Evolutionary conservation across 1,140 invertebrate genomes (phyloP), one percentile per base, ranked within the genome.

Genomic region (Brachionus rubens): DNA sequence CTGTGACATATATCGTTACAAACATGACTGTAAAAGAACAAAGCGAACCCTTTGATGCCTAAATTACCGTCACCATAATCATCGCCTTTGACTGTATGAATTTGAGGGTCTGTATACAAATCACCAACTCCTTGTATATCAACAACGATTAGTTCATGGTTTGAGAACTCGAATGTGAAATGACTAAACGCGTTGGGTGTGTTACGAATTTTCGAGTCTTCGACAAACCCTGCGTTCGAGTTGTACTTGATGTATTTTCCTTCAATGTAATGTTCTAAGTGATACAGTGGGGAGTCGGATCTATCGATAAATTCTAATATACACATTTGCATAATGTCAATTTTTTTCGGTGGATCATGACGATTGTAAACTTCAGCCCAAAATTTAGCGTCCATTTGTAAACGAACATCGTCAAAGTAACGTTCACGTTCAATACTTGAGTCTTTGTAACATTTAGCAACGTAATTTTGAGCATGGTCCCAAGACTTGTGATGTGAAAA

Each of bases 181-280:
- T 89, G 88, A 79, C 87, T 88, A 79, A 89, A 88, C 6, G 88
- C 87, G 82, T 88, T 88, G 76, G 88, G 88, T 6, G 88, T 89
- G 46, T 72, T 50, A 12, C 68, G 12, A 33, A 72, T 50, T 21
- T 85, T 82, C 46, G 88, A 80, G 30, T 83, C 75, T 12, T 83
- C 82, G 1, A 89, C 88, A 82, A 87, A 89, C n/a, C 88, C 88
- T 47, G 87, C 88, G 79, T 89, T 89, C 7, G 87, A 88, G 80
- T 89, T 89, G 80, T 89, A 88, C 80, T 89, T 89, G 72, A 88
- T 86, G 79, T 89, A 89, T 30, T 88, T 80, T 14, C 88, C 88
- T 78, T 70, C 87, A 56, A 89, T 89, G 79, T 84, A 88, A 79
- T 88, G 88, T 79, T 89, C 88, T 65, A 88, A 79, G 78, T 89